Percentiles rank a stretch among this genome's conserved stretches.
phyloP scores from a whole-genome alignment of 2,888 invertebrate species.

The Lithophane leautieri region DNA sequence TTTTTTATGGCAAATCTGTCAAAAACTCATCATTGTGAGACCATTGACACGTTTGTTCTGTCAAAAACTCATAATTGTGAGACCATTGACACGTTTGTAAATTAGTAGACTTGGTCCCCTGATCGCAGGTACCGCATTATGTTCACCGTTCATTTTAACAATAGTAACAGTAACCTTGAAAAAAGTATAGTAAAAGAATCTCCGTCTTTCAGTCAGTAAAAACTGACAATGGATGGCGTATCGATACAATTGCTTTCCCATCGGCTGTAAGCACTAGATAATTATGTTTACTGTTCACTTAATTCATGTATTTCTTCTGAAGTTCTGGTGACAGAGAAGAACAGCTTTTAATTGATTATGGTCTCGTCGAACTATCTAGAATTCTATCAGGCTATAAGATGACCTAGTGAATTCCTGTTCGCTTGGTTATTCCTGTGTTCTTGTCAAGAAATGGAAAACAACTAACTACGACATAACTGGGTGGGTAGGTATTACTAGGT shows the following conservation, averaged over 20 bases:
- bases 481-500: neutral
- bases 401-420: neutral
- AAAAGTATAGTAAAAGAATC: slow-evolving; percentile 37
- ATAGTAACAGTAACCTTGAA: slow-evolving; percentile 45
- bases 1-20: too few relatives aligned
- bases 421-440: neutral
- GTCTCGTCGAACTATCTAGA: neutral
- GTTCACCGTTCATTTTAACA: slow-evolving; percentile 50
- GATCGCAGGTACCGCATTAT: slow-evolving; percentile 17
- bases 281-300: slow-evolving; percentile 20
- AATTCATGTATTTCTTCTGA: neutral
- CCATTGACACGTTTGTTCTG: too few relatives aligned
- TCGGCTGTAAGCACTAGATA: slow-evolving; percentile 2
- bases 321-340: neutral
- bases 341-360: neutral
- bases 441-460: neutral
- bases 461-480: neutral
- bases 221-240: slow-evolving; percentile 46
- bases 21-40: too few relatives aligned
- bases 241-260: slow-evolving; percentile 46
- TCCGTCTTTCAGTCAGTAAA: slow-evolving; percentile 25
- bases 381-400: neutral
- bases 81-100: too few relatives aligned
- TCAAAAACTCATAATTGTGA: too few relatives aligned
- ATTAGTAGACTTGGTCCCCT: too few relatives aligned